A percentile compares a stretch with the other conserved stretches of the same genome.
These are phyloP conservation scores for Daphoenositta chrysoptera DNA, from an alignment of 2,113 vertebrate species.

Conservation along the genomic window DNA sequence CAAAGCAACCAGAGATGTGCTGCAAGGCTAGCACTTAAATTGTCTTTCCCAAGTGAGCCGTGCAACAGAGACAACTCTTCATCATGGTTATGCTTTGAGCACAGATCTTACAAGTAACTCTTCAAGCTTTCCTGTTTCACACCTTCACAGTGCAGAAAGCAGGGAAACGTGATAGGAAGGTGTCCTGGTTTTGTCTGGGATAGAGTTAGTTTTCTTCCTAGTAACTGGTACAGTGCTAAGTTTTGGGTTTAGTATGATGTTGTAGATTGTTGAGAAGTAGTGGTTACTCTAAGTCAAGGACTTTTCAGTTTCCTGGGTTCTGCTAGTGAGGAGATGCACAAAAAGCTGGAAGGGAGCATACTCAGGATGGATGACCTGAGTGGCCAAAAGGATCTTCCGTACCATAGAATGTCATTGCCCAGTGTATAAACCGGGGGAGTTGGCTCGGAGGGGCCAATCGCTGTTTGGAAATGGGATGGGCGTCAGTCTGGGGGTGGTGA, in stretches of 20 bases:
- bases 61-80: background rate
- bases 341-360: background rate
- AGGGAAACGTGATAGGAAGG: background rate
- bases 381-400: background rate
- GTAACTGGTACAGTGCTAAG: background rate
- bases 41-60: background rate
- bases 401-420: background rate
- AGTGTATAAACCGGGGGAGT: background rate
- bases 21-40: background rate
- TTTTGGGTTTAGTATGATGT: background rate
- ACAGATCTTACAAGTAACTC: fast-evolving
- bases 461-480: background rate
- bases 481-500: background rate
- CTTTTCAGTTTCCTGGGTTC: background rate
- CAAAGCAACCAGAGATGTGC: fast-evolving
- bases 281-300: background rate
- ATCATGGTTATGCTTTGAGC: background rate
- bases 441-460: fast-evolving
- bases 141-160: background rate
- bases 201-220: background rate
- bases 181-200: background rate
- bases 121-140: background rate
- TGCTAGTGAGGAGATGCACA: background rate
- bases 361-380: background rate
- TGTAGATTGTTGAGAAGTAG: background rate